Evolutionary conservation across 1,140 invertebrate genomes (phyloP), one percentile per base, ranked within the genome.

Genomic region (Drosophila micromelanica): DNA sequence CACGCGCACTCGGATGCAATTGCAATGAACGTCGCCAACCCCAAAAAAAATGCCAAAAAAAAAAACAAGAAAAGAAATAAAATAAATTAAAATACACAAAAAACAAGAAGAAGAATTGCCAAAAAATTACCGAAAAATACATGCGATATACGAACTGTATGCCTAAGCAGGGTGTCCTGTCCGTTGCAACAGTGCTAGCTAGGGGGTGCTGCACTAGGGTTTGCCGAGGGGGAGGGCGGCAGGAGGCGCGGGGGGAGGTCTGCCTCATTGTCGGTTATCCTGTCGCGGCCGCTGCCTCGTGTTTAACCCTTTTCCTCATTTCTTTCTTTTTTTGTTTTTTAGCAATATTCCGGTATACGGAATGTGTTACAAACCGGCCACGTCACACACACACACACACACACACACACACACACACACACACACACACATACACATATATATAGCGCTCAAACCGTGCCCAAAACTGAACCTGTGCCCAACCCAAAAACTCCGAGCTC

Each of bases 61-160:
- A 45, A 59, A 59, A 72, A 54, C 38, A 59, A 43, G 27, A 51
- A n/a, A 54, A 59, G 42, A 49, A 64, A 62, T 62, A 40, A 52
- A 43, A 17, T 13, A 40, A 38, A 20, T 27, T 27, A 27, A 27
- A 27, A 27, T 27, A 27, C 27, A 23, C 20, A 15, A 27, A 27
- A 55, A 49, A 71, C 48, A 52, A 23, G 57, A 63, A 77, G 57
- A 67, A 76, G 68, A 76, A 78, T 78, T 78, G 73, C 76, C 76
- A 78, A 78, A 78, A 78, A 78, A 78, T 78, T 76, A 78, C 76
- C 76, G 52, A 78, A 78, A 78, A 76, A 78, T 67, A 78, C 54
- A 76, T 55, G 48, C 46, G 46, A 73, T 68, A 65, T 49, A 27
- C 27, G 5, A 27, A 27, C 27, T 27, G 27, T 27, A 27, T 27